phyloP scores from a whole-genome alignment of 2,888 invertebrate genomes.

The Latrodectus hesperus region DNA sequence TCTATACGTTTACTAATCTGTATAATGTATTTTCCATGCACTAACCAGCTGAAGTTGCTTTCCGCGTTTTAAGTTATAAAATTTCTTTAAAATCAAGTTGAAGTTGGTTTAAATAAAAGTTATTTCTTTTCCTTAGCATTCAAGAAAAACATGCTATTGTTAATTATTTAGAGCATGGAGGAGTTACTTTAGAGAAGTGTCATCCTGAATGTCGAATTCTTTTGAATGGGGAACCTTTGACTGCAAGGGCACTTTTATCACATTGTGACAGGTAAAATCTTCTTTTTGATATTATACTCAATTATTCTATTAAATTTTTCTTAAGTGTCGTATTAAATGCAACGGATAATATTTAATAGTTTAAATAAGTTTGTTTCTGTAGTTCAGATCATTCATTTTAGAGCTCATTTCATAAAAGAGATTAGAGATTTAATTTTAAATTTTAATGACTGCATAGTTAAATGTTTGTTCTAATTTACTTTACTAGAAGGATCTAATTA shows the following conservation, averaged over 20 bases:
- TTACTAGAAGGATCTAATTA: too few relatives aligned
- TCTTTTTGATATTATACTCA: not conserved
- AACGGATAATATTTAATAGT: not conserved
- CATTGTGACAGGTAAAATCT: conserved; percentile 77
- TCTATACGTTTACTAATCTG: too few relatives aligned
- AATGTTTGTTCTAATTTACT: too few relatives aligned
- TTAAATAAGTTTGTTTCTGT: too few relatives aligned
- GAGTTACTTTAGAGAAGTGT: conserved; percentile 75
- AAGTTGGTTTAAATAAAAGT: not conserved
- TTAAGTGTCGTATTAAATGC: not conserved
- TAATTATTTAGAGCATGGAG: conserved; percentile 72
- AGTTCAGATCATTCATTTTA: too few relatives aligned
- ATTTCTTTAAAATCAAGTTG: not conserved
- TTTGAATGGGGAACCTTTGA: conserved; percentile 77
- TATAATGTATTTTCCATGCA: too few relatives aligned
- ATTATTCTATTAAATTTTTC: not conserved
- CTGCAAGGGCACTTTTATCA: conserved; percentile 75
- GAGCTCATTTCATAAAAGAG: too few relatives aligned
- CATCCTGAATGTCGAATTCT: conserved; percentile 75
- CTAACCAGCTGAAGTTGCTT: too few relatives aligned
- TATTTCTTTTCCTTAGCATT: conserved; percentile 74
- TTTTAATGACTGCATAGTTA: too few relatives aligned
- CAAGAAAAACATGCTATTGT: conserved; percentile 76
- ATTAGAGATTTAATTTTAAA: too few relatives aligned
- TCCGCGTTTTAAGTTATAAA: not conserved